Conservation (phyloP, 2,888 invertebrate genomes). For the Dicyrtomina minuta region DNA sequence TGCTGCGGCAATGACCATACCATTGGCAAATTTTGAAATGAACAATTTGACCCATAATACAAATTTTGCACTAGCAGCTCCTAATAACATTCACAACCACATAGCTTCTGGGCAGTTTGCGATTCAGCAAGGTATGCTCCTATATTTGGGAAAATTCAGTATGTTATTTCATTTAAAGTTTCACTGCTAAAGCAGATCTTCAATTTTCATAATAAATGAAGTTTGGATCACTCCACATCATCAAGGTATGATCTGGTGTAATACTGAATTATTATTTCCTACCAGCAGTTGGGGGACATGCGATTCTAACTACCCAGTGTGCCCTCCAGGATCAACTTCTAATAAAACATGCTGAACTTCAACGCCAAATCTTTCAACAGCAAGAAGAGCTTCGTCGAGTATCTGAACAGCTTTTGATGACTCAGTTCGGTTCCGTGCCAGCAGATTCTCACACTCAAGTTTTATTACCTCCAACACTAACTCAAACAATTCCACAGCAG, state of each 20-base stretch:
- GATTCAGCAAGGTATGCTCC: conserved; percentile 34
- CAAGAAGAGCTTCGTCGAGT: conserved; percentile 82
- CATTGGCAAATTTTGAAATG: conserved; percentile 40
- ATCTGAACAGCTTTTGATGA: conserved; percentile 81
- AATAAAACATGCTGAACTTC: conserved; percentile 80
- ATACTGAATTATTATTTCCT: conserved; percentile 2
- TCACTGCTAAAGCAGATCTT: too few relatives aligned
- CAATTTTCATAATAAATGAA: too few relatives aligned
- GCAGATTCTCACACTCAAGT: conserved; percentile 33
- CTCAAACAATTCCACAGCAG: conserved; percentile 24
- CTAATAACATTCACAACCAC: conserved; percentile 31
- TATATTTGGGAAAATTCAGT: background rate
- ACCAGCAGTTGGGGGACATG: conserved; percentile 28
- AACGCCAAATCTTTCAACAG: conserved; percentile 79
- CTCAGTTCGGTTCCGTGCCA: conserved; percentile 69
- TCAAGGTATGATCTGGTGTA: background rate
- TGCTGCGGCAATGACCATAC: conserved; percentile 37
- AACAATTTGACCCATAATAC: conserved; percentile 32
- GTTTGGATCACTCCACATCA: too few relatives aligned
- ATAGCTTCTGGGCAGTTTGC: conserved; percentile 26
- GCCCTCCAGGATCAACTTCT: conserved; percentile 73
- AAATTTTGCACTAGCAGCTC: conserved; percentile 37
- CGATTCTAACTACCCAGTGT: conserved; percentile 55
- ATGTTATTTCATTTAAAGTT: background rate
- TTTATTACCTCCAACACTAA: conserved; percentile 27